A percentile compares a stretch with the other conserved stretches of the same genome.
These are phyloP conservation scores for Drosophila monieri DNA, from an alignment of 2,888 invertebrate genomes.

Conservation along the genomic window DNA sequence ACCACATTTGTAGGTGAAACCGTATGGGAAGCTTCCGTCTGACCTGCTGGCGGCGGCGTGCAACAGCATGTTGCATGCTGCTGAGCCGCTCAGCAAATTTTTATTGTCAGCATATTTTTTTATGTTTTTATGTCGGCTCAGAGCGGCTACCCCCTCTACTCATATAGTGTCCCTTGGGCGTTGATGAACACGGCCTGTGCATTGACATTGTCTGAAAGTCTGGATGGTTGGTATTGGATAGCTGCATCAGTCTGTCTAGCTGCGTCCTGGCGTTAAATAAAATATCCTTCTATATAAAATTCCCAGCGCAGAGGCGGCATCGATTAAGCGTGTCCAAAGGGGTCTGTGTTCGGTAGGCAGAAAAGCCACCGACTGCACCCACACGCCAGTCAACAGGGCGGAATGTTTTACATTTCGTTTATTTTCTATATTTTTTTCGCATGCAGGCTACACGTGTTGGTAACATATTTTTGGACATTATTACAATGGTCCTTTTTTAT, in stretches of 20 bases:
- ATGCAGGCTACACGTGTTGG: constrained; percentile 71
- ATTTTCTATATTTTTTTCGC: constrained; percentile 36
- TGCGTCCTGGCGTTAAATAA: constrained; percentile 76
- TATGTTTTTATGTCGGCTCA: constrained; percentile 65
- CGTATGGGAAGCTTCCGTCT: constrained; percentile 34
- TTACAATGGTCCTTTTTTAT: constrained; percentile 66
- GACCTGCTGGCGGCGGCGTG: constrained; percentile 52
- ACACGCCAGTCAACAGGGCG: constrained; percentile 48
- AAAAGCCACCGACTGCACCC: constrained; percentile 35
- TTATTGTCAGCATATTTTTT: constrained; percentile 78
- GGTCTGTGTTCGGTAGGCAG: constrained; percentile 2
- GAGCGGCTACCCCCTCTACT: neutral
- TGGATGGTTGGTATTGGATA: constrained; percentile 5
- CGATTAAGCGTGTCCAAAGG: constrained; percentile 71
- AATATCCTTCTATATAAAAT: constrained; percentile 71
- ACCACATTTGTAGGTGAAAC: constrained; percentile 31
- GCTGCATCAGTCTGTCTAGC: constrained; percentile 46
- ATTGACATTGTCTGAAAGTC: constrained; percentile 67
- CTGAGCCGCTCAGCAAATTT: constrained; percentile 68
- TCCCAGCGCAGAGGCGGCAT: constrained; percentile 58
- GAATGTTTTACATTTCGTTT: constrained; percentile 47
- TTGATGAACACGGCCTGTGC: constrained; percentile 69
- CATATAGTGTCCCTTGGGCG: constrained; percentile 43
- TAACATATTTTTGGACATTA: constrained; percentile 78
- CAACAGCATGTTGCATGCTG: constrained; percentile 78